Evolutionary conservation across 1,140 invertebrate species (phyloP).

Genomic region (Aphelinus certus): DNA sequence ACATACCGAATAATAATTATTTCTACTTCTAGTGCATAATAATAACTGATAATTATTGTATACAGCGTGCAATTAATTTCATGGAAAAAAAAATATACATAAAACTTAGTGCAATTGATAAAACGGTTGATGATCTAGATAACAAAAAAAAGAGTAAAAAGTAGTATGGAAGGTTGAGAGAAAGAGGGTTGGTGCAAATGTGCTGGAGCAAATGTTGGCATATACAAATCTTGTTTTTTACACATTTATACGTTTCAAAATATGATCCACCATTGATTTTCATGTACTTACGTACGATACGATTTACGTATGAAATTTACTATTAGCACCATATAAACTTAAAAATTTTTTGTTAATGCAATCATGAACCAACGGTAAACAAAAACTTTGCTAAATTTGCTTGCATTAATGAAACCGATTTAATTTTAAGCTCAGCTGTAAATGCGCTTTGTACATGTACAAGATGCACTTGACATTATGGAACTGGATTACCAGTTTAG

Average conservation of each 20-base stretch:
- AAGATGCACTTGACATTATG: conserved; percentile 3
- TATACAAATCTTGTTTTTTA: conserved; percentile 2
- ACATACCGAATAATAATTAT: conserved; percentile 23
- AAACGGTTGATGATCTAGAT: conserved; percentile 8
- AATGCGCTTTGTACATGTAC: conserved; percentile 11
- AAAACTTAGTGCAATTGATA: conserved; percentile 34
- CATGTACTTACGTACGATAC: neutral
- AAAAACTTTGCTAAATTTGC: neutral
- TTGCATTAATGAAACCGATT: neutral
- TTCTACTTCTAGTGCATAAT: conserved; percentile 22
- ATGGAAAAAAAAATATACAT: conserved; percentile 26
- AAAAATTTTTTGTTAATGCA: neutral
- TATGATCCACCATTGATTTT: neutral
- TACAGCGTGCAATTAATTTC: conserved; percentile 34
- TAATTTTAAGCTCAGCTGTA: neutral
- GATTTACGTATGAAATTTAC: neutral
- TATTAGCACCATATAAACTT: neutral
- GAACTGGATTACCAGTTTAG: neutral
- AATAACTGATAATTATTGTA: conserved; percentile 19
- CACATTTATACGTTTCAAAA: neutral
- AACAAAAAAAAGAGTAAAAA: conserved; percentile 8
- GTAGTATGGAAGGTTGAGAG: conserved; percentile 3
- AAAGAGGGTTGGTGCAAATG: conserved; percentile 2
- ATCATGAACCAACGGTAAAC: neutral
- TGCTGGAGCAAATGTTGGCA: conserved; percentile 12